phyloP scores from a whole-genome alignment of 1,140 invertebrate species.

The Calephelis nemesis region DNA sequence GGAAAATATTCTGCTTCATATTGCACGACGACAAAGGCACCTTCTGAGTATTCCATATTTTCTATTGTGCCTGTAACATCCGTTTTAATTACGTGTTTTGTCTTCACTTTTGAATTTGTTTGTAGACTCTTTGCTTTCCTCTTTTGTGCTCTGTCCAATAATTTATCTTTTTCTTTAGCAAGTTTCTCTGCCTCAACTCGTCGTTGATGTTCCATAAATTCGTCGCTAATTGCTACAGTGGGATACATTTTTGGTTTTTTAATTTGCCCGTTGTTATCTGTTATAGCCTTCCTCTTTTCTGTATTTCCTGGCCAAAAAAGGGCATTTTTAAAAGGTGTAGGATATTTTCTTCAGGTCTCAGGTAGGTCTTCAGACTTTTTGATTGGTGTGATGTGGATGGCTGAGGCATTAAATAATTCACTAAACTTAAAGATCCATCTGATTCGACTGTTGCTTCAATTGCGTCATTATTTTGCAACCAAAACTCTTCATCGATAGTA shows the following conservation, averaged over 20 bases:
- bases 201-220: background rate
- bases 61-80: constrained; percentile 5
- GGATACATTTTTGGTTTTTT: constrained; percentile 25
- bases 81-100: background rate
- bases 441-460: background rate
- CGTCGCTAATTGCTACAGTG: constrained; percentile 8
- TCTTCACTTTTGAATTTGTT: constrained; percentile 21
- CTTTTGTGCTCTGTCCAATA: constrained; percentile 17
- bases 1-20: constrained; percentile 27
- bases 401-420: background rate
- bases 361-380: too few relatives aligned
- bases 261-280: background rate
- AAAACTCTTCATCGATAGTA: background rate
- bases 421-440: constrained; percentile 2
- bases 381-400: background rate
- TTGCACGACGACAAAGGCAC: constrained; percentile 21
- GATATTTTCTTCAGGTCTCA: too few relatives aligned
- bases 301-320: constrained; percentile 1
- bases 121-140: constrained; percentile 20
- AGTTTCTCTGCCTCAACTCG: constrained; percentile 24
- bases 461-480: background rate
- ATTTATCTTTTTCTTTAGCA: constrained; percentile 21
- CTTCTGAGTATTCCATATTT: constrained; percentile 23
- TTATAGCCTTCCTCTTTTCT: constrained; percentile 4
- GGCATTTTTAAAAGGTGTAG: constrained; percentile 9